Conservation (phyloP, 2,113 vertebrate species). For the Limanda limanda region DNA sequence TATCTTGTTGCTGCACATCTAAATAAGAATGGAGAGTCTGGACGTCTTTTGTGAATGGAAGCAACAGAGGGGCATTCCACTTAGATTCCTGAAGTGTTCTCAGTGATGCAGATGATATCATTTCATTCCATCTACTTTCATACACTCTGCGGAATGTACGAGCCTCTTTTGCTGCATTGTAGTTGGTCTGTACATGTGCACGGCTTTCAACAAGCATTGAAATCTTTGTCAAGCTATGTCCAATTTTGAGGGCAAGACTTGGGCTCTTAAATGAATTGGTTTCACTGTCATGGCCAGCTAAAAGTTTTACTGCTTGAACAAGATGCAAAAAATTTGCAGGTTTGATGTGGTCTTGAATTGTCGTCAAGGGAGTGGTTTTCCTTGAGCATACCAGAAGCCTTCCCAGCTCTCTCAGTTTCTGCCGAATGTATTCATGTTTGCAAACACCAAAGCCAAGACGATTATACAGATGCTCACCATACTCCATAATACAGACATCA, state of each 20-base stretch:
- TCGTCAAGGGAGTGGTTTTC: conserved; percentile 29
- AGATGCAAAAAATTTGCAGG: conserved; percentile 46
- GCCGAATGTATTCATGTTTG: conserved; percentile 51
- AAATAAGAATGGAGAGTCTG: conserved; percentile 38
- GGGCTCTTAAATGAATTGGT: background rate
- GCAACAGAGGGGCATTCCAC: conserved; percentile 45
- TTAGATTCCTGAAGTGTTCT: conserved; percentile 43
- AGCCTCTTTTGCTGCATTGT: conserved; percentile 19
- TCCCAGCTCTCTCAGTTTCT: conserved; percentile 52
- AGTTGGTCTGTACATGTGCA: conserved; percentile 1
- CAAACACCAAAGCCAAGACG: conserved; percentile 25
- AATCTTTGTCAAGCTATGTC: too few species aligned
- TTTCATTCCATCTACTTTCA: conserved; percentile 40
- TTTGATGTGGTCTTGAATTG: conserved; percentile 29
- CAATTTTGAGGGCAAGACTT: too few species aligned
- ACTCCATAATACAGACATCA: too few species aligned
- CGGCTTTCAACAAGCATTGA: too few species aligned
- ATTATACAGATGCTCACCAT: background rate
- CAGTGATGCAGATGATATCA: conserved; percentile 30
- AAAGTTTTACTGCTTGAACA: conserved; percentile 21
- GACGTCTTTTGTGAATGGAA: conserved; percentile 54
- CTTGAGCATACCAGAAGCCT: conserved; percentile 32
- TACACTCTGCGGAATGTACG: conserved; percentile 11
- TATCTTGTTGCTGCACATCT: conserved; percentile 2
- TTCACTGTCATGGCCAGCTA: conserved; percentile 14